Percentiles rank a stretch among this genome's conserved stretches.
phyloP scores from a whole-genome alignment of 1,140 invertebrate genomes.

The Achatina immaculata region DNA sequence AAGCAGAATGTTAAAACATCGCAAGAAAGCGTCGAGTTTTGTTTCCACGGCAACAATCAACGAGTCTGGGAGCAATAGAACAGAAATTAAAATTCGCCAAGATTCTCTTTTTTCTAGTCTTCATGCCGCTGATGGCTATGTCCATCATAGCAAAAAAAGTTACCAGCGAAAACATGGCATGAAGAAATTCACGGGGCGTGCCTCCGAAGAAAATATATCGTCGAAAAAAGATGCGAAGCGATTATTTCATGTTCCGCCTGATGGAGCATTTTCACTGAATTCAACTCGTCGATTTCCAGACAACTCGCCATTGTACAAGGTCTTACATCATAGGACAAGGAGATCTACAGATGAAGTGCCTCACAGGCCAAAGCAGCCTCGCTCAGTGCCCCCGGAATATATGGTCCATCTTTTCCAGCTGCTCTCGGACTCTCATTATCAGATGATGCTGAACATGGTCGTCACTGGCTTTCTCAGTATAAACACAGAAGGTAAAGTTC shows the following conservation, averaged over 20 bases:
- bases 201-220: background rate
- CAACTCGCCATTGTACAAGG: background rate
- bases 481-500: slow-evolving; percentile 7
- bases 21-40: background rate
- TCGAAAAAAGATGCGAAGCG: background rate
- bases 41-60: background rate
- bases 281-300: background rate
- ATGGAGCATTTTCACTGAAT: too few species aligned
- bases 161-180: background rate
- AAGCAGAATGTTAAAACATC: too few species aligned
- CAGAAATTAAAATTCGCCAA: background rate
- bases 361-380: background rate
- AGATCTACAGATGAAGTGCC: background rate
- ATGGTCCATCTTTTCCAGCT: slow-evolving; percentile 21
- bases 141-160: background rate
- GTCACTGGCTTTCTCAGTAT: slow-evolving; percentile 19
- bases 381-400: slow-evolving; percentile 10
- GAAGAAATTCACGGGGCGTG: background rate
- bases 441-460: background rate
- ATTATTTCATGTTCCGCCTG: background rate
- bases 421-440: background rate
- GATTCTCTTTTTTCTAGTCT: background rate
- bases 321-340: background rate
- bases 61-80: background rate
- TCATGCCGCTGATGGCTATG: background rate